These are phyloP conservation scores for Carollia perspicillata DNA, from an alignment of 2,113 vertebrate genomes.

Conservation along the genomic window DNA sequence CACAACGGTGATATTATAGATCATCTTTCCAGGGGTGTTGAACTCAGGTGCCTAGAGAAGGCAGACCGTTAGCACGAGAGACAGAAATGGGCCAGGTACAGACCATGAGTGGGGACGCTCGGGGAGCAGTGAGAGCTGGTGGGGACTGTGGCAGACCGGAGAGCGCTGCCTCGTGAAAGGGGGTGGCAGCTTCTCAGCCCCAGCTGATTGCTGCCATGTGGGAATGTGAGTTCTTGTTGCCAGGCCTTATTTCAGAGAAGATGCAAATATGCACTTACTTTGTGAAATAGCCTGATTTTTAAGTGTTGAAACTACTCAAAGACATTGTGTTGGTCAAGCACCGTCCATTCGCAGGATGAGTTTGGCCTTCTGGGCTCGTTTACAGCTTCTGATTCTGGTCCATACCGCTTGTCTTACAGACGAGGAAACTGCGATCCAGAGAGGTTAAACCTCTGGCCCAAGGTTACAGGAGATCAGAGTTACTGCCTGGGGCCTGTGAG, in stretches of 20 bases:
- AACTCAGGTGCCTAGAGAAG: not conserved
- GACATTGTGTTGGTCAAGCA: not conserved
- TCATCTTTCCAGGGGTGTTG: not conserved
- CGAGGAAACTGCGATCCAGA: constrained; percentile 1
- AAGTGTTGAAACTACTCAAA: not conserved
- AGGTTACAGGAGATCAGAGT: not conserved
- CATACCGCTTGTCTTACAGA: not conserved
- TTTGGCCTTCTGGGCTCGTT: not conserved
- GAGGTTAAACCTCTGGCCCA: not conserved
- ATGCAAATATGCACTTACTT: not conserved
- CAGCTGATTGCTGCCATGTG: not conserved
- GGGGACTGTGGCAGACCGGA: not conserved
- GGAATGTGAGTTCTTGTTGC: not conserved
- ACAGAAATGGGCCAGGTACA: not conserved
- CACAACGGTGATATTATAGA: not conserved
- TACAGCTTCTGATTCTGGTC: constrained; percentile 30
- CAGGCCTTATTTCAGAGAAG: not conserved
- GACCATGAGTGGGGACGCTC: not conserved
- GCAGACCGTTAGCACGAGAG: not conserved
- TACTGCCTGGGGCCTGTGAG: not conserved
- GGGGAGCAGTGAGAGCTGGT: not conserved
- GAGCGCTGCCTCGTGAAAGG: not conserved
- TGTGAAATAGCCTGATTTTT: constrained; percentile 28
- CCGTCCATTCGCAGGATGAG: constrained; percentile 14
- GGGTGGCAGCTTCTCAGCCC: not conserved